Base-by-base conservation (phyloP, 2,113 vertebrate genomes). In the Microtus oregoni region DNA sequence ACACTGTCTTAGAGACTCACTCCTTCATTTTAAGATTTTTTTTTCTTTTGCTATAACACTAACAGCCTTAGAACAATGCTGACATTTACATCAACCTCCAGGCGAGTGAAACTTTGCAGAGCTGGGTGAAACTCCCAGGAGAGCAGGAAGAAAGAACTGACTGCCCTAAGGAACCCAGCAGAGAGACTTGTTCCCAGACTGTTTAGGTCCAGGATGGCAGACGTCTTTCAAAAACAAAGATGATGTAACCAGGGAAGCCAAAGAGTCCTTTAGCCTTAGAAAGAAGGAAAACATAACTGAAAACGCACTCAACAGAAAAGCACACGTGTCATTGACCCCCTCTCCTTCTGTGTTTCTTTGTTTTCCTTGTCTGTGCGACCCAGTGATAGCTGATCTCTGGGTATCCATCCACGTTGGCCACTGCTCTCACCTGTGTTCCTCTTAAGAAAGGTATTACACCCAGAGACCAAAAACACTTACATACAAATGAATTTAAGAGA, bases 381-480 rank as follows among this genome's bases (percentile, higher is more conserved):
- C 76, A 28, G 12, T 4, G 88, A 63, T 17, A 44, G n/a, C 5
- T 52, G 63, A 14, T 6, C 68, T 61, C 26, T 12, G 95, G 94
- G 91, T 20, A 72, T 0, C 32, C 32, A 17, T 50, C 28, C 55
- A 65, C 4, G 58, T 77, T 50, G 79, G 77, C 47, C 61, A 77
- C 15, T 22, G 87, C 79, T 67, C 63, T 17, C 44, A 81, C 41
- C 96, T 97, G 63, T 75, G 68, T 41, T 96, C 52, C 61, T 92
- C 97, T 0, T 83, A 87, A 94, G 93, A 95, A 89, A 92, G 13
- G 95, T 97, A 94, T 90, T 91, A 41, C 61, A 65, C 75, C 87
- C 83, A 75, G 95, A 97, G 93, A 96, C 97, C 97, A 98, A 98
- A 98, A 98, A 98, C 88, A 88, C 52, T 93, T 97, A 93, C 32